These are phyloP conservation scores for Drymodes brunneopygia DNA, from an alignment of 2,113 vertebrate genomes.

Conservation along the genomic window DNA sequence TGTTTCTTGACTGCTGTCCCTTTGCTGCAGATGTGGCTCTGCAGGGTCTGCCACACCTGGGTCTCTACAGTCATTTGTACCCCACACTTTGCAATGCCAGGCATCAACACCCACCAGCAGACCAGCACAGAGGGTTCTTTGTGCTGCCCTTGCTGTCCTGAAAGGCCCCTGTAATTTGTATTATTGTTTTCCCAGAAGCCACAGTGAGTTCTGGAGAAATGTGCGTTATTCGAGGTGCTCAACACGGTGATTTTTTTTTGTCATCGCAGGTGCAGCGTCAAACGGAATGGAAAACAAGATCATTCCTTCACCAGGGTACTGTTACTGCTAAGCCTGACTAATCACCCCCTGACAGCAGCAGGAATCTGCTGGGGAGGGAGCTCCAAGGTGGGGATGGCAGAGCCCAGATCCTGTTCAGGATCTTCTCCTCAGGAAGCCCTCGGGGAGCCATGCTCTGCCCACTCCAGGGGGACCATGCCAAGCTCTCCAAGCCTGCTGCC, in stretches of 20 bases:
- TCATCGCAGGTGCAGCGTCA: fast-evolving
- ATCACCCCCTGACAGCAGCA: not conserved
- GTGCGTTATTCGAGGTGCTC: fast-evolving
- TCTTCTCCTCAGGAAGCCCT: not conserved
- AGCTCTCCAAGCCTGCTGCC: not conserved
- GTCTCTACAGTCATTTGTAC: not conserved
- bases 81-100: not conserved
- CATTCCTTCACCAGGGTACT: not conserved
- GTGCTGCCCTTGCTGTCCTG: not conserved
- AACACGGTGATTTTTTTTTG: not conserved
- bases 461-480: fast-evolving
- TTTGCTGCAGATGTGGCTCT: not conserved
- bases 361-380: not conserved
- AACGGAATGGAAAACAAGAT: not conserved
- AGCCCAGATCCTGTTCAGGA: not conserved
- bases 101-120: not conserved
- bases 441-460: fast-evolving
- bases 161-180: not conserved
- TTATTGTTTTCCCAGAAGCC: not conserved
- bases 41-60: not conserved
- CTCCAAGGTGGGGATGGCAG: not conserved
- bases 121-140: not conserved
- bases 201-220: not conserved
- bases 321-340: not conserved
- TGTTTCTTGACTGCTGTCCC: fast-evolving